Percentiles rank a stretch among this genome's conserved stretches.
These are phyloP conservation scores for Craterocephalus amniculus DNA, from an alignment of 2,797 vertebrate genomes.

Conservation along the genomic window DNA sequence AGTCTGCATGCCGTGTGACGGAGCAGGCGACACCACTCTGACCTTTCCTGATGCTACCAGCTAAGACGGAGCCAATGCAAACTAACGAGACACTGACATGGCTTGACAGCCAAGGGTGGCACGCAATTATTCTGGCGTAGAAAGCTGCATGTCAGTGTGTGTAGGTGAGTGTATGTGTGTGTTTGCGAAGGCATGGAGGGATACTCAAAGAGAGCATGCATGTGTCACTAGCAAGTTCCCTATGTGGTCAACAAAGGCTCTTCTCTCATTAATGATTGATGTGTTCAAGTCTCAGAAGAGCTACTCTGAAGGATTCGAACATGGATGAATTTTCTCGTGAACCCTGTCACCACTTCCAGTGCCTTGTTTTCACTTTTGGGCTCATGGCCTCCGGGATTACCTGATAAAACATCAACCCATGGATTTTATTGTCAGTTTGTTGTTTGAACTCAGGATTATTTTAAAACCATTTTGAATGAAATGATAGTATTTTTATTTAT, in stretches of 20 bases:
- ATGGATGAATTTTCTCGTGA: conserved; percentile 59
- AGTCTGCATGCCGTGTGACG: conserved; percentile 59
- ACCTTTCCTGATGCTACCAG: conserved; percentile 72
- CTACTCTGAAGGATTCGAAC: conserved; percentile 52
- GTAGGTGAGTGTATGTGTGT: conserved; percentile 39
- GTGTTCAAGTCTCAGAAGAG: conserved; percentile 58
- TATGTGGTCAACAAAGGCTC: conserved; percentile 27
- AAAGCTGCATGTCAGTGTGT: conserved; percentile 44
- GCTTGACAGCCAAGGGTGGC: conserved; percentile 72
- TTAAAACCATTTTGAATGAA: conserved; percentile 17
- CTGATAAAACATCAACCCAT: conserved; percentile 49
- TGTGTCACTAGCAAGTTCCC: conserved; percentile 44
- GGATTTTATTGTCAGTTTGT: conserved; percentile 49
- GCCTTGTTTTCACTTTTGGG: conserved; percentile 37
- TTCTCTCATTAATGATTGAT: conserved; percentile 67
- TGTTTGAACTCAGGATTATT: conserved; percentile 53
- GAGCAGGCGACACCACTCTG: conserved; percentile 62
- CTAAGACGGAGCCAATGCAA: conserved; percentile 63
- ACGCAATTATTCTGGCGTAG: conserved; percentile 63
- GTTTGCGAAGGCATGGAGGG: conserved; percentile 37
- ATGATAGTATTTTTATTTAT: conserved; percentile 16
- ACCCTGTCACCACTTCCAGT: conserved; percentile 57
- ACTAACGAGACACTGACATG: conserved; percentile 76
- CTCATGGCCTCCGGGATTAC: conserved; percentile 36
- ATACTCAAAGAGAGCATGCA: conserved; percentile 26